A percentile compares a stretch with the other conserved stretches of the same genome.
These are phyloP conservation scores for Agrilus planipennis DNA, from an alignment of 1,140 invertebrate species.

Conservation along the genomic window DNA sequence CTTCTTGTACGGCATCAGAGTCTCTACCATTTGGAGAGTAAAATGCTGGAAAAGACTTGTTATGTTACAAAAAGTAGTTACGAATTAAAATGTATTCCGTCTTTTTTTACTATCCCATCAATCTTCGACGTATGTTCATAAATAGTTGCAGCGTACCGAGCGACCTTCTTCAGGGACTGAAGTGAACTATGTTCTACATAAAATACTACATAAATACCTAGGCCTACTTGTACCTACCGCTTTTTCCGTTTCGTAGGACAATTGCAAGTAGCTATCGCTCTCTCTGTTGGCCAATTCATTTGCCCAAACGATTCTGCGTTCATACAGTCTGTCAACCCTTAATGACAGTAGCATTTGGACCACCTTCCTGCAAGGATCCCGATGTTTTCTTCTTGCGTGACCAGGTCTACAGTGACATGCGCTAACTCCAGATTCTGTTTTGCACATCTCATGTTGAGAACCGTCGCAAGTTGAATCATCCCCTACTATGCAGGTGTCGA, in stretches of 20 bases:
- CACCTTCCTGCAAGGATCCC: conserved; percentile 68
- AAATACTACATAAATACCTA: too few relatives aligned
- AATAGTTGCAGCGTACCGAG: too few relatives aligned
- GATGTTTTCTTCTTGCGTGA: conserved; percentile 62
- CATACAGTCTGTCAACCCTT: conserved; percentile 71
- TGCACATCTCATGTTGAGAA: conserved; percentile 75
- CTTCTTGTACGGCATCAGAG: too few relatives aligned
- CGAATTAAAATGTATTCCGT: too few relatives aligned
- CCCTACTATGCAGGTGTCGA: conserved; percentile 89
- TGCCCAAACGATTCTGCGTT: conserved; percentile 64
- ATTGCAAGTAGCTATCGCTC: conserved; percentile 67
- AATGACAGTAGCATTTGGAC: conserved; percentile 69
- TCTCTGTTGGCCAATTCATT: conserved; percentile 57
- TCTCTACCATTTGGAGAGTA: too few relatives aligned
- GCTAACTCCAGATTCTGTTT: conserved; percentile 80
- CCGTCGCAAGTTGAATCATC: conserved; percentile 85
- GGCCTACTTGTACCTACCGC: conserved; percentile 50
- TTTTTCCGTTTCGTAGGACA: conserved; percentile 71
- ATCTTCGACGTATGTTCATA: too few relatives aligned
- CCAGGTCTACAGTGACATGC: conserved; percentile 81
- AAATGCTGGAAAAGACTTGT: too few relatives aligned
- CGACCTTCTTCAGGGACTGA: too few relatives aligned
- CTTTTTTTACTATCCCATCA: too few relatives aligned
- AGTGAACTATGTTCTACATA: too few relatives aligned
- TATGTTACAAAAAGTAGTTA: too few relatives aligned